Percentiles rank a stretch among this genome's conserved stretches.
Evolutionary conservation across 2,888 invertebrate genomes (phyloP).

Genomic region (Meiosimyza decipiens): DNA sequence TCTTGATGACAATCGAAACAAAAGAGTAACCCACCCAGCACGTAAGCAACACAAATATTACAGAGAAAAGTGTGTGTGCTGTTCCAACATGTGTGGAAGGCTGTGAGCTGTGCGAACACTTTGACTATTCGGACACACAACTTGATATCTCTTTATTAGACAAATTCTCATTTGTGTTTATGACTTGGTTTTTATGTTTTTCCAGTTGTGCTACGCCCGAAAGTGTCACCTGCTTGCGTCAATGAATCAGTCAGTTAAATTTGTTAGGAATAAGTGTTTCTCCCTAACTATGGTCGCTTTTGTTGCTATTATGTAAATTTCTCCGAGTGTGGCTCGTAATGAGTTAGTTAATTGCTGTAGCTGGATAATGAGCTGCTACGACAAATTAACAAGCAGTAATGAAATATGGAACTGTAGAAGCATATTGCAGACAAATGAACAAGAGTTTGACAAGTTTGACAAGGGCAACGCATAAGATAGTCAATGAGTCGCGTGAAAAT

Average conservation of each 20-base stretch:
- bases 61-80: background rate
- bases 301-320: no score
- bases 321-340: no score
- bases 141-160: background rate
- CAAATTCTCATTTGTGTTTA: slow-evolving; percentile 2
- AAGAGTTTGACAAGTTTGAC: no score
- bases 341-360: no score
- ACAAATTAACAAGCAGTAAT: no score
- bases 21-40: background rate
- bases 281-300: no score
- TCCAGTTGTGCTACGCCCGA: background rate
- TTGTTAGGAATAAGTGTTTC: no score
- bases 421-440: no score
- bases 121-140: background rate
- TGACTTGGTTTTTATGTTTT: background rate
- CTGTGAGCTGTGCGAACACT: background rate
- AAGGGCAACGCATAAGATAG: no score
- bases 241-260: background rate
- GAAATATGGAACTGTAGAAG: no score
- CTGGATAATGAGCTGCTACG: no score
- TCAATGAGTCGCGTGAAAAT: no score
- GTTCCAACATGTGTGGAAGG: background rate
- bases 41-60: background rate
- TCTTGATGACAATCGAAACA: background rate
- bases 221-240: slow-evolving; percentile 7